Percentiles rank a stretch among this genome's conserved stretches.
Conservation (phyloP, 2,797 vertebrate genomes). For the Melopsittacus undulatus region DNA sequence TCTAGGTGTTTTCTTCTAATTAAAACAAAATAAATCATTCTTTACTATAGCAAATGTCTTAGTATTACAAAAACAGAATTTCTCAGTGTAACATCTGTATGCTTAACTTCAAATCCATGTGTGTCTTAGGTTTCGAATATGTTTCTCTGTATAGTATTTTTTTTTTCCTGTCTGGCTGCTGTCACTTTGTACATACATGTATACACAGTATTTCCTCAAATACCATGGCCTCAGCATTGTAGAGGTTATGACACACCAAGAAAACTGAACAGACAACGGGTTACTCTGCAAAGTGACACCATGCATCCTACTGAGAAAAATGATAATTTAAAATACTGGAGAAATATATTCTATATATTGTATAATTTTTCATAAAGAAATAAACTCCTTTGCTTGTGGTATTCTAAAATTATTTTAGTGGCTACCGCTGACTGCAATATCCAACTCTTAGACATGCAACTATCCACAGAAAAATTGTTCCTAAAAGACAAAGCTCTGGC, state of each 20-base stretch:
- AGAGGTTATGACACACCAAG: not conserved
- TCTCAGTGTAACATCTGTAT: not conserved
- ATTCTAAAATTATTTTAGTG: not conserved
- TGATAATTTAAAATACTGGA: not conserved
- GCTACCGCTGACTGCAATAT: not conserved
- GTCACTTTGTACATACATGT: not conserved
- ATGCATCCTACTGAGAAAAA: not conserved
- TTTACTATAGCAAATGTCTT: not conserved
- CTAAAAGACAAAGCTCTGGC: not conserved
- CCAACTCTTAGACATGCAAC: not conserved
- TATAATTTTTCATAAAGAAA: slow-evolving; percentile 25
- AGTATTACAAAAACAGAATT: slow-evolving; percentile 19
- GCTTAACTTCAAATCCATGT: not conserved
- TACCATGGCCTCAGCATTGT: not conserved
- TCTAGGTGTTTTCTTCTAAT: slow-evolving; percentile 28
- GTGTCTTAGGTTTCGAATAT: slow-evolving; percentile 28
- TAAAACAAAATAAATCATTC: not conserved
- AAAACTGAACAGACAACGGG: not conserved
- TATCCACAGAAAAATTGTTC: not conserved
- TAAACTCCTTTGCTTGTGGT: not conserved
- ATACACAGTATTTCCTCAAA: not conserved
- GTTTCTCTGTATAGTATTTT: slow-evolving; percentile 28
- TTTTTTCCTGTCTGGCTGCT: not conserved
- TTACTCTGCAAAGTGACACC: slow-evolving; percentile 26
- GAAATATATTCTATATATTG: slow-evolving; percentile 53